These are phyloP conservation scores for Channa argus DNA, from an alignment of 2,113 vertebrate genomes.

Conservation along the genomic window DNA sequence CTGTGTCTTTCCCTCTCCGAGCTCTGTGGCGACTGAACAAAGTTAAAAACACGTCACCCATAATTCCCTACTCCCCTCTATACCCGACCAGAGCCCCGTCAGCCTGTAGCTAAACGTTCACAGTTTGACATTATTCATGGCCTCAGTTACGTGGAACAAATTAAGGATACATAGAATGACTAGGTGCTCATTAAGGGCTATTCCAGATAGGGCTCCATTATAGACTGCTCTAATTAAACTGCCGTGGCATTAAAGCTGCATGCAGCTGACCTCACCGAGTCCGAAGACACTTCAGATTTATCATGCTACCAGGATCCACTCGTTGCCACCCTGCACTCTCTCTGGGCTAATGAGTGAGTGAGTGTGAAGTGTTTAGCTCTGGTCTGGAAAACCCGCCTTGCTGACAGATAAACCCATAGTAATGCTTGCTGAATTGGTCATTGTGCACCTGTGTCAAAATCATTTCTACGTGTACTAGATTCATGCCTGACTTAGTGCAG, in stretches of 20 bases:
- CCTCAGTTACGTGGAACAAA: constrained; percentile 64
- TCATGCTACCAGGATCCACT: constrained; percentile 52
- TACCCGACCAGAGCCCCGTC: not conserved
- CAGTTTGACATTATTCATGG: constrained; percentile 56
- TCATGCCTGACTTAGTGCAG: too few species aligned
- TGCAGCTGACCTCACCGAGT: constrained; percentile 52
- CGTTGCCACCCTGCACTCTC: constrained; percentile 46
- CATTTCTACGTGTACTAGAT: too few species aligned
- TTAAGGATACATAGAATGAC: constrained; percentile 62
- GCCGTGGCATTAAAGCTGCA: constrained; percentile 45
- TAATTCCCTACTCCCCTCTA: constrained; percentile 10
- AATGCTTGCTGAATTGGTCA: too few species aligned
- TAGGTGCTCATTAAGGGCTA: constrained; percentile 62
- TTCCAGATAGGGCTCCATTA: constrained; percentile 57
- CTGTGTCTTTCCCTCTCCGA: not conserved
- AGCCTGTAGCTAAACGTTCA: constrained; percentile 44
- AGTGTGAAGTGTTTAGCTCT: not conserved
- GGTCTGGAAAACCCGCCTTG: too few species aligned
- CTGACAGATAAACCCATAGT: too few species aligned
- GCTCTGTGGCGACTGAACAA: not conserved
- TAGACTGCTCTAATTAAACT: constrained; percentile 67
- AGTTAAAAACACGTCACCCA: constrained; percentile 18
- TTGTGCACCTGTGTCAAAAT: too few species aligned
- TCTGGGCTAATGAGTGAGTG: constrained; percentile 40
- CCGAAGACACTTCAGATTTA: constrained; percentile 52